These are phyloP conservation scores for Drosophila neotestacea DNA, from an alignment of 2,888 invertebrate species.

Conservation along the genomic window DNA sequence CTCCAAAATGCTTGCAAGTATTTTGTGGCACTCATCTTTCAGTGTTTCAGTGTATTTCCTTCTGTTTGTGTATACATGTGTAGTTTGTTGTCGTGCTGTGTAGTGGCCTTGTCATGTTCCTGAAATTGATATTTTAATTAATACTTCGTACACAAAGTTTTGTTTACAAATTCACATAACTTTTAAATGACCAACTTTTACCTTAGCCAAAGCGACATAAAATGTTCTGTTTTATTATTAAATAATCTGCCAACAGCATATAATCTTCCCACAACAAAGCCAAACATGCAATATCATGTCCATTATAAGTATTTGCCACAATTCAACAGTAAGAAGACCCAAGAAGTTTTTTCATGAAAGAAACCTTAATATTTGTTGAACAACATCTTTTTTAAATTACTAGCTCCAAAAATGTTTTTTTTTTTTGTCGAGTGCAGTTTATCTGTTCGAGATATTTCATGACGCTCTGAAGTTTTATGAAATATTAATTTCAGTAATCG, in stretches of 20 bases:
- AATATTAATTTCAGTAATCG: no score
- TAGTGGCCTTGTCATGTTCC: conserved; percentile 56
- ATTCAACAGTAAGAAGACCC: not conserved
- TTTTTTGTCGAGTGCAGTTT: no score
- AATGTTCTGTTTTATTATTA: conserved; percentile 35
- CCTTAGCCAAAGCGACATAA: conserved; percentile 27
- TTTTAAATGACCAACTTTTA: conserved; percentile 71
- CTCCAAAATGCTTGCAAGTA: conserved; percentile 24
- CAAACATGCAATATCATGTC: conserved; percentile 1
- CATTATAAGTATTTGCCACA: not conserved
- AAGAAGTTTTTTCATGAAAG: not conserved
- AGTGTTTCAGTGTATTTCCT: conserved; percentile 14
- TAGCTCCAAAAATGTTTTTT: not conserved
- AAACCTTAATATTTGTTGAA: not conserved
- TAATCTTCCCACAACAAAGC: not conserved
- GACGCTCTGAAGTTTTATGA: no score
- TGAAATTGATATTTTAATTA: conserved; percentile 78
- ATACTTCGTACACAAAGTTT: conserved; percentile 57
- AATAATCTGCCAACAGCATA: conserved; percentile 48
- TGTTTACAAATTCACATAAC: conserved; percentile 47
- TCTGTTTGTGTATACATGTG: conserved; percentile 25
- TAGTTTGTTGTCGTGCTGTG: conserved; percentile 36
- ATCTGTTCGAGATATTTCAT: no score
- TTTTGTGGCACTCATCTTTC: conserved; percentile 9
- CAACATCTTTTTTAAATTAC: not conserved